Percentiles rank a stretch among this genome's conserved stretches.
Evolutionary conservation across 2,797 vertebrate genomes (phyloP).

Genomic region (Tenualosa thibaudeaui): DNA sequence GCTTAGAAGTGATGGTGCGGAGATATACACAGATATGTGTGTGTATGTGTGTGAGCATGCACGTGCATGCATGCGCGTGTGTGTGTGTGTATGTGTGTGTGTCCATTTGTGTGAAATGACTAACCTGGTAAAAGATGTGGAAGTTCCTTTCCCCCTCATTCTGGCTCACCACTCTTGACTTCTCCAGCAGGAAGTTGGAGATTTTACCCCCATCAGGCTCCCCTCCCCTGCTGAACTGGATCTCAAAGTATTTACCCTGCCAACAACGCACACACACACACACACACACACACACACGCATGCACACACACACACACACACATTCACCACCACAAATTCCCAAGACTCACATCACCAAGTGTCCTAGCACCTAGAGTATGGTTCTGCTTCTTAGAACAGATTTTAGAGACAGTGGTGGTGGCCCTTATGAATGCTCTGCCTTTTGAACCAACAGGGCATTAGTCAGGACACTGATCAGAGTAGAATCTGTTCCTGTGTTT

Average conservation of each 20-base stretch:
- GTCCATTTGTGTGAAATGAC: neutral
- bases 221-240: conserved; percentile 83
- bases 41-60: neutral
- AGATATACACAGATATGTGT: neutral
- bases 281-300: neutral
- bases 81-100: neutral
- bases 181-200: conserved; percentile 83
- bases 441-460: neutral
- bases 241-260: conserved; percentile 87
- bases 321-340: neutral
- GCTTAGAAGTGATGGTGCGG: no score
- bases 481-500: neutral
- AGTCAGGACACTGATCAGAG: neutral
- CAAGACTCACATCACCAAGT: neutral
- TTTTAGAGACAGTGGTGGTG: neutral
- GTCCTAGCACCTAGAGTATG: neutral
- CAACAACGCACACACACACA: neutral
- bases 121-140: conserved; percentile 83
- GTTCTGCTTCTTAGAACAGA: neutral
- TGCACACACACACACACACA: neutral
- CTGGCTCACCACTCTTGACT: conserved; percentile 80
- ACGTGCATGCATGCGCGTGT: neutral
- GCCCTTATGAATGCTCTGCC: no score
- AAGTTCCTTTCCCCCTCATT: conserved; percentile 81
- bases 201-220: conserved; percentile 83